Conservation (phyloP, 2,797 vertebrate species). For the Huso huso region DNA sequence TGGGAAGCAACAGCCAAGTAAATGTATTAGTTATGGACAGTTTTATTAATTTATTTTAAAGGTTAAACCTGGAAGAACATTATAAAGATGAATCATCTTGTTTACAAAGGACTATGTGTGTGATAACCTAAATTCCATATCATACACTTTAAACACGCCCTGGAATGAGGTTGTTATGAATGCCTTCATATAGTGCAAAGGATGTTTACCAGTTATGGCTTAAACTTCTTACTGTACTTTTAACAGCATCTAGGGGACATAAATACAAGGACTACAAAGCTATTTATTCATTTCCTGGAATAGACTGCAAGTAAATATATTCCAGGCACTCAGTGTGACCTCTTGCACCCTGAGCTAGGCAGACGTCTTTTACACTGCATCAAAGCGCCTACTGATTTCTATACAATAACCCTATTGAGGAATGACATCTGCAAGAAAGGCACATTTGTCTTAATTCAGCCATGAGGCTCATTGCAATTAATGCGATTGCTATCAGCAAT, state of each 20-base stretch:
- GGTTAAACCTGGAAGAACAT: no score
- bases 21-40: no score
- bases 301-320: conserved; percentile 31
- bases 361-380: conserved; percentile 42
- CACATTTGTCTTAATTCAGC: conserved; percentile 47
- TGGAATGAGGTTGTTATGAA: no score
- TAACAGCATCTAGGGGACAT: conserved; percentile 12
- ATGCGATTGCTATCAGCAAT: conserved; percentile 34
- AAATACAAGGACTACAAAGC: conserved; percentile 21
- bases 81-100: no score
- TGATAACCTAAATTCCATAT: no score
- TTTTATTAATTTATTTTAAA: no score
- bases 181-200: no score
- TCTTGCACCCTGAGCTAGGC: conserved; percentile 33
- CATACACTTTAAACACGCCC: no score
- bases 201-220: no score
- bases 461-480: conserved; percentile 36
- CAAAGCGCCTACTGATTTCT: conserved; percentile 40
- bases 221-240: no score
- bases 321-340: conserved; percentile 30
- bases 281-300: conserved; percentile 40
- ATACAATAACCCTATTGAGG: conserved; percentile 55
- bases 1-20: no score
- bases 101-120: no score
- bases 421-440: conserved; percentile 44